Evolutionary conservation across 2,888 invertebrate species (phyloP), one percentile per base, ranked within the genome.

Genomic region (Rhyacophila evoluta): DNA sequence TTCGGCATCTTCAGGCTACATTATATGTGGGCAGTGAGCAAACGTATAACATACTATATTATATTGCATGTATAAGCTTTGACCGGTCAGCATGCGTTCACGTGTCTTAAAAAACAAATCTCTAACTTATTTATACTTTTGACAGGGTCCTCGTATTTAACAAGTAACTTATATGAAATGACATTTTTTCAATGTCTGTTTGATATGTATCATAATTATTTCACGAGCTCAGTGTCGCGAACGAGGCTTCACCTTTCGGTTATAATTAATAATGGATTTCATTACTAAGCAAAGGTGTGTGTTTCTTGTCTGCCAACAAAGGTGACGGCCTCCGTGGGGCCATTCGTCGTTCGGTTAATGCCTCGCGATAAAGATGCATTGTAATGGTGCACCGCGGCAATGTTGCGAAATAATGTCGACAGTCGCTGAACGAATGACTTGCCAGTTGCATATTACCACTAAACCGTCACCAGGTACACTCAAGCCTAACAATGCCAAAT

Each of bases 321-420:
- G 55, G 55, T 55, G 55, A 55, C 55, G 55, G 55, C 55, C 55
- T 15, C 8, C 6, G 29, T 33, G 29, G 29, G 29, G 29, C 29
- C 29, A 6, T 33, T 33, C 6, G 29, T 6, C 6, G 29, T 6
- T 55, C 8, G 55, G 55, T 55, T 15, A 55, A 55, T 19, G 55
- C 55, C 55, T 55, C 19, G 55, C 15, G 15, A 55, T 55, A 55
- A 55, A 55, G 55, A 55, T 55, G 55, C 55, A 55, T 12, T 19
- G 25, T 55, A 55, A 55, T 55, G 55, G 29, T 6, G 29, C 6
- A 6, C 55, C 55, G 55, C n/a, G n/a, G n/a, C n/a, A n/a, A n/a
- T n/a, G n/a, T 55, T 55, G 55, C 55, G 55, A 10, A 55, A 55
- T 55, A 55, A 19, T 33, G 29, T 25, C 19, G 25, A 55, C 8